Percentiles rank a stretch among this genome's conserved stretches.
phyloP scores from a whole-genome alignment of 2,888 invertebrate species.

The Bombylius major region DNA sequence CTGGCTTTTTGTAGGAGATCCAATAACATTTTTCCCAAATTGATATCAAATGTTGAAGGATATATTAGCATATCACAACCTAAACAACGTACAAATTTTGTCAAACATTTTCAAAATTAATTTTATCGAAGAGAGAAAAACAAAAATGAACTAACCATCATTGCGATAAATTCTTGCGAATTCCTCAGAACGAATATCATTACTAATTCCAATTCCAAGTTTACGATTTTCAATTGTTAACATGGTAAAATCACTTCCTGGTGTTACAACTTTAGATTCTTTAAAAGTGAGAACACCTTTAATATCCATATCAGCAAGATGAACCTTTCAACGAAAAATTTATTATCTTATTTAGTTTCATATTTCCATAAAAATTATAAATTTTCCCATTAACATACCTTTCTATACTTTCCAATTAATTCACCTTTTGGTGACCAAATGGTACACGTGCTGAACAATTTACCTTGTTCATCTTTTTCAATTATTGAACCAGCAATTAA shows the following conservation, averaged over 20 bases:
- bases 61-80: slow-evolving; percentile 79
- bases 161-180: slow-evolving; percentile 63
- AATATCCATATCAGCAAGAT: slow-evolving; percentile 92
- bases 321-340: slow-evolving; percentile 45
- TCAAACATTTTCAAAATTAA: too few species aligned
- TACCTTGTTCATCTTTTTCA: slow-evolving; percentile 48
- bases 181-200: slow-evolving; percentile 86
- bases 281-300: slow-evolving; percentile 82
- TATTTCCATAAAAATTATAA: not conserved
- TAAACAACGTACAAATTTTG: too few species aligned
- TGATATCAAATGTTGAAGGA: slow-evolving; percentile 80
- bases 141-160: too few species aligned
- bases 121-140: too few species aligned
- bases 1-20: slow-evolving; percentile 25
- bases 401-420: slow-evolving; percentile 68
- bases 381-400: slow-evolving; percentile 41
- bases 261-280: slow-evolving; percentile 72
- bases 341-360: not conserved
- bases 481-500: slow-evolving; percentile 87
- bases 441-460: slow-evolving; percentile 76
- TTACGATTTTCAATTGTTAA: slow-evolving; percentile 57
- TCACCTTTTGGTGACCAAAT: slow-evolving; percentile 70
- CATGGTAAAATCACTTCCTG: slow-evolving; percentile 61
- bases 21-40: slow-evolving; percentile 18
- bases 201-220: slow-evolving; percentile 88